A percentile compares a stretch with the other conserved stretches of the same genome.
These are phyloP conservation scores for Carposina sasakii DNA, from an alignment of 1,140 invertebrate species.

Conservation along the genomic window DNA sequence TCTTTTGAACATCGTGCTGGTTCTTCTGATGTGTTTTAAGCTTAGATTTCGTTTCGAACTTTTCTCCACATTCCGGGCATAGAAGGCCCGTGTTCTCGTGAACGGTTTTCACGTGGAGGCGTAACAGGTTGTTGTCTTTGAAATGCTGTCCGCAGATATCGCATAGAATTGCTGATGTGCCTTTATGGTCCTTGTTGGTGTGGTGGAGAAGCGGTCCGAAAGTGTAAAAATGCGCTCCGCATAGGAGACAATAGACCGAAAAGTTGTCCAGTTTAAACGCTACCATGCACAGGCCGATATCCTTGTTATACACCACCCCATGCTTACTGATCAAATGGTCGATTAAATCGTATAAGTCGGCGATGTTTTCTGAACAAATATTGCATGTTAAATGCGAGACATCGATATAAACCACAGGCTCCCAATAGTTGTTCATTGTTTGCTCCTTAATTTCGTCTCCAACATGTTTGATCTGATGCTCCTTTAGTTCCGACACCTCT, in stretches of 20 bases:
- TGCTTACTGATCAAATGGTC: slow-evolving; percentile 53
- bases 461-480: slow-evolving; percentile 39
- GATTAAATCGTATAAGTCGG: slow-evolving; percentile 48
- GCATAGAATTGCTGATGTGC: slow-evolving; percentile 49
- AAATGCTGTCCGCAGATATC: slow-evolving; percentile 59
- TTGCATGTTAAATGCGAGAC: slow-evolving; percentile 50
- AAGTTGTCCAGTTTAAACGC: slow-evolving; percentile 54
- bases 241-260: slow-evolving; percentile 42
- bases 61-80: slow-evolving; percentile 54
- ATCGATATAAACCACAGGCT: slow-evolving; percentile 54
- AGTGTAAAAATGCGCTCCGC: slow-evolving; percentile 47
- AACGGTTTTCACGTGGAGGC: slow-evolving; percentile 44
- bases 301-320: slow-evolving; percentile 44
- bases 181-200: slow-evolving; percentile 60
- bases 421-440: slow-evolving; percentile 60
- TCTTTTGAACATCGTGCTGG: slow-evolving; percentile 49
- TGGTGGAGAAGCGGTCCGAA: slow-evolving; percentile 57
- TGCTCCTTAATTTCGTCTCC: slow-evolving; percentile 45
- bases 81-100: slow-evolving; percentile 47
- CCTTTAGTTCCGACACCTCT: slow-evolving; percentile 47
- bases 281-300: slow-evolving; percentile 52
- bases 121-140: slow-evolving; percentile 42
- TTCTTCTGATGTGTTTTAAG: slow-evolving; percentile 57
- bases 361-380: slow-evolving; percentile 38
- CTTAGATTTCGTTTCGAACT: slow-evolving; percentile 48